A percentile compares a stretch with the other conserved stretches of the same genome.
Conservation (phyloP, 2,888 invertebrate genomes). For the Buathra laborator region DNA sequence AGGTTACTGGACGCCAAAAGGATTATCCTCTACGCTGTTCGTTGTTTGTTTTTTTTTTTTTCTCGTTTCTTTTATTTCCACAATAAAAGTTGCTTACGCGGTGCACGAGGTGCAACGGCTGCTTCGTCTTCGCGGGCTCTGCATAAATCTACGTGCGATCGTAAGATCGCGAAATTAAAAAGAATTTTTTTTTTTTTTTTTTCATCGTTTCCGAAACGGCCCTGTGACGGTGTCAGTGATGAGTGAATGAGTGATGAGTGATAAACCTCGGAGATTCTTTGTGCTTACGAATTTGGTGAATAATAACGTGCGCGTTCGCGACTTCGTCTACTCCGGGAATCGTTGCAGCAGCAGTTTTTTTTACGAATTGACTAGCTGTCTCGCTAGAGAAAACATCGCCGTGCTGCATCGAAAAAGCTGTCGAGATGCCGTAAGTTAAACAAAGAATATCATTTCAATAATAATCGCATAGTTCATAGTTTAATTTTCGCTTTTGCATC, state of each 20-base stretch:
- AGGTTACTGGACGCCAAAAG: constrained; percentile 25
- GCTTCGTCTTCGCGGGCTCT: not conserved
- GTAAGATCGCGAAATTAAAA: not conserved
- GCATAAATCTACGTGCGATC: not conserved
- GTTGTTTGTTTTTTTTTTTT: not conserved
- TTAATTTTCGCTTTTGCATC: constrained; percentile 15
- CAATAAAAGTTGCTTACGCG: not conserved
- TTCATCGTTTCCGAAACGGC: constrained; percentile 1
- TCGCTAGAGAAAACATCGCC: constrained; percentile 25
- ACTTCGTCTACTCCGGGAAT: constrained; percentile 34
- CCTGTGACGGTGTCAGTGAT: constrained; percentile 19
- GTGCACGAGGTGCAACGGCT: constrained; percentile 11
- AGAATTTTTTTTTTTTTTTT: not conserved
- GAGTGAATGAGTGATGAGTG: constrained; percentile 51
- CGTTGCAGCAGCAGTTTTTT: constrained; percentile 2
- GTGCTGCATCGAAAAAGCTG: constrained; percentile 30
- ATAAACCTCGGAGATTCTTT: constrained; percentile 18
- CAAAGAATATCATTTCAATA: not conserved
- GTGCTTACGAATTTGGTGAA: constrained; percentile 36
- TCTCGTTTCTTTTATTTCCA: not conserved
- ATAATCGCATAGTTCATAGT: not conserved
- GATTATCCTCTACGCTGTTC: constrained; percentile 3
- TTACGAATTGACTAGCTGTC: constrained; percentile 17
- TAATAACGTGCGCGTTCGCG: constrained; percentile 8
- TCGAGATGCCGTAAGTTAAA: constrained; percentile 64